Percentiles rank a stretch among this genome's conserved stretches.
phyloP scores from a whole-genome alignment of 2,797 vertebrate genomes.

The Brachyrhaphis roseni region DNA sequence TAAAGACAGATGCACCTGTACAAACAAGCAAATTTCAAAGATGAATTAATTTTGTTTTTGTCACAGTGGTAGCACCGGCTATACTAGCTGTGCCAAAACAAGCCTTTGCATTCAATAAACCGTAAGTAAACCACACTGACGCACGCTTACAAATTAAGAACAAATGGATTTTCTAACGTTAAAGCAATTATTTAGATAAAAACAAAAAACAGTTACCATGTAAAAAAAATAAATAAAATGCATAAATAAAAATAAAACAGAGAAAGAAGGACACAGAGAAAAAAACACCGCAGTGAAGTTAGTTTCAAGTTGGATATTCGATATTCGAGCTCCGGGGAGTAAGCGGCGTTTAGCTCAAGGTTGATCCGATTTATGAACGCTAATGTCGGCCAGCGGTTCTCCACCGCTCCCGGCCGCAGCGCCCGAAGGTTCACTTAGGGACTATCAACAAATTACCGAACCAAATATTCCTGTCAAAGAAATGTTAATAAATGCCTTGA shows the following conservation, averaged over 20 bases:
- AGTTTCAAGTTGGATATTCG: too few relatives aligned
- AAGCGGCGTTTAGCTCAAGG: too few relatives aligned
- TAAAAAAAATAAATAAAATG: neutral
- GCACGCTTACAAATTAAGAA: neutral
- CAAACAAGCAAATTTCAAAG: neutral
- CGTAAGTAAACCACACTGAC: neutral
- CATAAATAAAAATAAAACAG: neutral
- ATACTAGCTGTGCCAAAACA: neutral
- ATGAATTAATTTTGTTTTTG: neutral
- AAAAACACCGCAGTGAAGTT: too few relatives aligned
- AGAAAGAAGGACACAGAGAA: neutral
- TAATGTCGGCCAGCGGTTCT: too few relatives aligned
- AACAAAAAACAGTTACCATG: neutral
- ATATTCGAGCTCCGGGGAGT: too few relatives aligned
- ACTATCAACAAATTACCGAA: too few relatives aligned
- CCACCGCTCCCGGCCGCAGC: too few relatives aligned
- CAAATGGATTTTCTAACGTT: neutral
- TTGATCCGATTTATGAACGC: too few relatives aligned
- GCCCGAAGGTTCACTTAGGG: too few relatives aligned
- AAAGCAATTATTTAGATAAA: neutral
- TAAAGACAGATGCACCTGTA: neutral
- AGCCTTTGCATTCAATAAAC: too few relatives aligned
- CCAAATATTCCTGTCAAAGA: too few relatives aligned
- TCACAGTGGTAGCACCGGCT: neutral
- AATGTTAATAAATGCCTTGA: too few relatives aligned